Percentiles rank a stretch among this genome's conserved stretches.
These are phyloP conservation scores for Ctenomys sociabilis DNA, from an alignment of 2,113 vertebrate species.

Conservation along the genomic window DNA sequence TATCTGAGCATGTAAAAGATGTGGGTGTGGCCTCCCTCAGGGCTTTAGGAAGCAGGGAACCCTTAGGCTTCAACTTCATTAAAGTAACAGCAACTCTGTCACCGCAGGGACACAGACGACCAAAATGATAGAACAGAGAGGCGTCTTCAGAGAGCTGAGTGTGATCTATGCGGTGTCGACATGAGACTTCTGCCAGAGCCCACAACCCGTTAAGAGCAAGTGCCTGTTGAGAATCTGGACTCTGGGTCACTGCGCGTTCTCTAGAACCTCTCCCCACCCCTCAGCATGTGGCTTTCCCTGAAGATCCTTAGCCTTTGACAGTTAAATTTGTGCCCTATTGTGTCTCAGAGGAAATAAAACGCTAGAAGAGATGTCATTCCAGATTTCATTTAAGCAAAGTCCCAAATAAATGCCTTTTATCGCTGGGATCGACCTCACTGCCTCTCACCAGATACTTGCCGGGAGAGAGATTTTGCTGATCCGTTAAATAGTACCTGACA, in stretches of 20 bases:
- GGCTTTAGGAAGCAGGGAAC: constrained; percentile 10
- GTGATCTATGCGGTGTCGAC: neutral
- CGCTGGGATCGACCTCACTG: neutral
- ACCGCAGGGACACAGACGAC: neutral
- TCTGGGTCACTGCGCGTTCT: neutral
- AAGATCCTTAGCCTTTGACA: constrained; percentile 9
- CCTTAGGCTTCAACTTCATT: neutral
- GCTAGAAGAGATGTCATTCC: neutral
- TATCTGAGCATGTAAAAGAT: neutral
- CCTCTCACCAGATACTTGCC: constrained; percentile 7
- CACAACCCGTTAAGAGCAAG: neutral
- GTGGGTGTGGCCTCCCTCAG: neutral
- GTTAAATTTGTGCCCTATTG: neutral
- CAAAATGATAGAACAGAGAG: neutral
- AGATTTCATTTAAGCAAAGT: constrained; percentile 49
- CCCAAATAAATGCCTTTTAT: constrained; percentile 23
- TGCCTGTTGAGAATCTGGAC: neutral
- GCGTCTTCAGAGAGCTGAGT: neutral
- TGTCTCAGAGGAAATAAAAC: constrained; percentile 29
- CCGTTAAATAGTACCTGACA: neutral
- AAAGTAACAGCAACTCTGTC: neutral
- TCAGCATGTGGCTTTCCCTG: neutral
- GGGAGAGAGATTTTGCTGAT: constrained; percentile 29
- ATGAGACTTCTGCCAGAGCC: neutral
- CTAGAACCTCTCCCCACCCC: neutral